Conservation (phyloP, 2,797 vertebrate genomes). For the Myotis findleyi region DNA sequence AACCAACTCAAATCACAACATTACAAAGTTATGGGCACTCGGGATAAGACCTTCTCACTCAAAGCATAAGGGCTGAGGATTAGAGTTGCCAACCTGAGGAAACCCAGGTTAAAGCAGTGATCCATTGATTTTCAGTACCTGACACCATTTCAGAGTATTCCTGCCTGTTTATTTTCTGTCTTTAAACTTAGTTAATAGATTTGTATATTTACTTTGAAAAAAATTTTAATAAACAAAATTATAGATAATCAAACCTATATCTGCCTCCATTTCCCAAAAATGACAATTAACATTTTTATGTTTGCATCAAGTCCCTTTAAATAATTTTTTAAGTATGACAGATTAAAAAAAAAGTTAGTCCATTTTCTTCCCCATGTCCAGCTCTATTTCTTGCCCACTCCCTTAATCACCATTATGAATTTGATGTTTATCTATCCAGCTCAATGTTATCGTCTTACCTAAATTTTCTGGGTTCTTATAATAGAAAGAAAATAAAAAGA, state of each 20-base stretch:
- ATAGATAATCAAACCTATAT: neutral
- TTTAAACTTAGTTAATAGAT: neutral
- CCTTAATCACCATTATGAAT: neutral
- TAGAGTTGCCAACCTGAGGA: neutral
- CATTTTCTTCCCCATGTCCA: neutral
- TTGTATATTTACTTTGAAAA: slow-evolving; percentile 31
- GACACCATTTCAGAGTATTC: neutral
- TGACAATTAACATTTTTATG: neutral
- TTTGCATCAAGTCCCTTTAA: neutral
- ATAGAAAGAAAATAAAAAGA: slow-evolving; percentile 4
- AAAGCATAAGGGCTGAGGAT: neutral
- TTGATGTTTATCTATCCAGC: neutral
- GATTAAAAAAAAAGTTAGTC: neutral
- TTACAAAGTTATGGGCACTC: neutral
- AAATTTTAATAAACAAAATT: neutral
- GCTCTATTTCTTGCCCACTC: neutral
- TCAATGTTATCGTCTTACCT: slow-evolving; percentile 10
- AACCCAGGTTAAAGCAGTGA: neutral
- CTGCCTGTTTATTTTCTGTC: neutral
- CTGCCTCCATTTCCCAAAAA: neutral
- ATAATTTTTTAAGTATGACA: neutral
- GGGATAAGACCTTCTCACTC: neutral
- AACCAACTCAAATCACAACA: neutral
- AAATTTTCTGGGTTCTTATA: neutral
- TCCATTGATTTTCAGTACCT: neutral